Conservation (phyloP, 2,113 vertebrate species). For the Corydoras sp. region DNA sequence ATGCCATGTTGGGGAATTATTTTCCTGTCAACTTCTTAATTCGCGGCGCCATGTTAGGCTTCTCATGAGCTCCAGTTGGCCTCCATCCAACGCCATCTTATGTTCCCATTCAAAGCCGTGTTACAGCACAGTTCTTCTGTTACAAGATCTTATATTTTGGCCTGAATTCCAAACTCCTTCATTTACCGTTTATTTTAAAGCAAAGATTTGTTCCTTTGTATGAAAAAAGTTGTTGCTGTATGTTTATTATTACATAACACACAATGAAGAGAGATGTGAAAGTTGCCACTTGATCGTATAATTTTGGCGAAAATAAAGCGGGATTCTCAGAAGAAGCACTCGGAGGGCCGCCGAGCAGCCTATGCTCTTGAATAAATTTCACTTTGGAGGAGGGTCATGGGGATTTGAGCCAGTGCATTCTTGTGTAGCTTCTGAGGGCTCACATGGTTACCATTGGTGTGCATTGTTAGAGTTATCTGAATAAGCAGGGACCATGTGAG, state of each 20-base stretch:
- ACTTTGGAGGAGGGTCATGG: constrained; percentile 74
- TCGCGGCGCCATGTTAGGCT: constrained; percentile 44
- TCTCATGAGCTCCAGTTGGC: constrained; percentile 54
- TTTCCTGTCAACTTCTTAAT: constrained; percentile 36
- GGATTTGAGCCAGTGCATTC: constrained; percentile 97
- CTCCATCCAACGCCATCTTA: constrained; percentile 50
- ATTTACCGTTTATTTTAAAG: constrained; percentile 17
- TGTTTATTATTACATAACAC: too few species aligned
- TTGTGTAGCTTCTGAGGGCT: constrained; percentile 91
- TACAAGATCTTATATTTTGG: constrained; percentile 35
- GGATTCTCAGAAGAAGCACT: constrained; percentile 70
- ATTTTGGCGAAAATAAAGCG: constrained; percentile 67
- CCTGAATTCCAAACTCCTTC: constrained; percentile 11
- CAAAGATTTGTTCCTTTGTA: background rate
- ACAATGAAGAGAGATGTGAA: background rate
- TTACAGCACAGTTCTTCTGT: constrained; percentile 35
- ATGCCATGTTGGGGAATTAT: constrained; percentile 22
- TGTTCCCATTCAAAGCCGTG: constrained; percentile 39
- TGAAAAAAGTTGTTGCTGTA: background rate
- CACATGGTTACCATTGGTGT: constrained; percentile 94
- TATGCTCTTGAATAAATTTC: constrained; percentile 89
- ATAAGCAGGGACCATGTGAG: constrained; percentile 89
- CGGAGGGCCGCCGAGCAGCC: constrained; percentile 76
- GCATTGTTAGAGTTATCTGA: constrained; percentile 93
- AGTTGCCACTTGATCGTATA: constrained; percentile 24